Percentiles rank a stretch among this genome's conserved stretches.
These are phyloP conservation scores for Carettochelys insculpta DNA, from an alignment of 2,113 vertebrate genomes.

Conservation along the genomic window DNA sequence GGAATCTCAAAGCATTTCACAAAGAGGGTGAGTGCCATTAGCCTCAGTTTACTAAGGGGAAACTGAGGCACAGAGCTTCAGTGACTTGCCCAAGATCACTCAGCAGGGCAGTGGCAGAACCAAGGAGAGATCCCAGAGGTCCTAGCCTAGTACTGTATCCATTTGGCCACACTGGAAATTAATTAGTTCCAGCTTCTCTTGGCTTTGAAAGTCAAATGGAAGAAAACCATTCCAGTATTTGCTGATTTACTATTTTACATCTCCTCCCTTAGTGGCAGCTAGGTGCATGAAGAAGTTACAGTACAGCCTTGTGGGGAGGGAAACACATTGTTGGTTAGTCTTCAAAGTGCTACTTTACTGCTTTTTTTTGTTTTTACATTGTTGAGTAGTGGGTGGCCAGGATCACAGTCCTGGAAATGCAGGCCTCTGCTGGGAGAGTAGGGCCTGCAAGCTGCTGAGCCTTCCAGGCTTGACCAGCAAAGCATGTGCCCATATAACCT, in stretches of 20 bases:
- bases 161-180: not conserved
- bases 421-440: not conserved
- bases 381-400: not conserved
- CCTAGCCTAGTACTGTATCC: not conserved
- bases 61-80: not conserved
- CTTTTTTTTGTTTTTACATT: too few relatives aligned
- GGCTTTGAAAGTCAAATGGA: not conserved
- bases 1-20: not conserved
- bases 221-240: rapidly evolving
- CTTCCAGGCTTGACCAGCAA: not conserved
- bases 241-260: not conserved
- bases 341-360: too few relatives aligned
- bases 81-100: not conserved
- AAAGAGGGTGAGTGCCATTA: not conserved
- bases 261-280: rapidly evolving
- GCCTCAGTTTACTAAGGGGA: not conserved
- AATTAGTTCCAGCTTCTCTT: not conserved
- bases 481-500: too few relatives aligned
- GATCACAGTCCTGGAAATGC: rapidly evolving
- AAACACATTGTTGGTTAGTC: rapidly evolving
- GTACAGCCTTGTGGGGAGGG: not conserved
- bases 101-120: not conserved
- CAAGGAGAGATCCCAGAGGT: constrained; percentile 19
- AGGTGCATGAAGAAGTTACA: rapidly evolving
- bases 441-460: not conserved